phyloP scores from a whole-genome alignment of 2,113 vertebrate genomes.

The Callaeas wilsoni region DNA sequence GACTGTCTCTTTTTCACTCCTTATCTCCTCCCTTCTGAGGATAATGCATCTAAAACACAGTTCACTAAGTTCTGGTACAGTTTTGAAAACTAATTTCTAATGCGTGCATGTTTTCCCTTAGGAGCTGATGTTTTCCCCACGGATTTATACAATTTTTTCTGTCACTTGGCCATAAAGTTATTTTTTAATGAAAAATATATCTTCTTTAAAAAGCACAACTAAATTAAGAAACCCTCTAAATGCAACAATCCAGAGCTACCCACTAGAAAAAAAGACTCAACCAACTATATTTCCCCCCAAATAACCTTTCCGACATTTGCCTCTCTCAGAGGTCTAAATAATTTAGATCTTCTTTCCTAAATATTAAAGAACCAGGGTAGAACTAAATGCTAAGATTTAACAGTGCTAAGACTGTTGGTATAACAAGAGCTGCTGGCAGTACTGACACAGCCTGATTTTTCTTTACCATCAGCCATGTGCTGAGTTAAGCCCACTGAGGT shows the following conservation, averaged over 20 bases:
- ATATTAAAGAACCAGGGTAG: background rate
- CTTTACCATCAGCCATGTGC: background rate
- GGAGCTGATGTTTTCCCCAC: background rate
- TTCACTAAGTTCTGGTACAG: background rate
- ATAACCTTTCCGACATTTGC: background rate
- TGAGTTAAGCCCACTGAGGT: background rate
- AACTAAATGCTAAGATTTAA: background rate
- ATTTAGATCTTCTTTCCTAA: background rate
- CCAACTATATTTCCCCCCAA: background rate
- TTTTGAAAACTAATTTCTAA: background rate
- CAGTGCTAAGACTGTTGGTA: background rate
- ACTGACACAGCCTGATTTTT: background rate
- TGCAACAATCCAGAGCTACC: background rate
- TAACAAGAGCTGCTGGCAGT: background rate
- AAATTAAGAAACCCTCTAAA: background rate
- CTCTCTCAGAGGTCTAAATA: background rate
- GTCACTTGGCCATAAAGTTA: background rate
- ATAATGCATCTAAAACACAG: background rate
- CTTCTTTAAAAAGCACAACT: background rate
- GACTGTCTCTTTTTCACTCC: background rate
- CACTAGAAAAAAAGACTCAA: background rate
- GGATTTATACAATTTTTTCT: background rate
- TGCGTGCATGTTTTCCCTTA: background rate
- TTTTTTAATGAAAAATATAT: background rate
- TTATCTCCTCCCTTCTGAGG: background rate